Base-by-base conservation (phyloP, 1,140 invertebrate genomes). In the Camponotus pennsylvanicus region DNA sequence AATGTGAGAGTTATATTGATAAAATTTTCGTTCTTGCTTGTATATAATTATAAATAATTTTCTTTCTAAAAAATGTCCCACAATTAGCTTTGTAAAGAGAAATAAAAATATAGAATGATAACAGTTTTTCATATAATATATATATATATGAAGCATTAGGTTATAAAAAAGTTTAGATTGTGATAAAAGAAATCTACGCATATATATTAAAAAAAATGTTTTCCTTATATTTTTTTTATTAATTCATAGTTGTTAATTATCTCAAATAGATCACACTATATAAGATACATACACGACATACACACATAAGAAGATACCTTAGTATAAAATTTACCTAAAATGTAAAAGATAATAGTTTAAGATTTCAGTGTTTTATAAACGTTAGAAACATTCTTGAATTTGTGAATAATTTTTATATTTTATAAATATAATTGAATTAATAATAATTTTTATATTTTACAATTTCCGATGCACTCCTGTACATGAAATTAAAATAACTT, bases 321-420 rank as follows among this genome's bases (percentile, higher is more conserved):
- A 27, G 27, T 27, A 27, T 27, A 27, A 27, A 27, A 27, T 27
- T 27, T 0, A 27, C 1, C 27, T 59, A 61, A 75, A 79, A 63
- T 5, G 9, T 64, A 83, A 88, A 77, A 79, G 21, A 34, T 80
- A 64, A 86, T 90, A 88, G 34, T 87, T 76, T 86, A 86, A 88
- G 86, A 75, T 90, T 90, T 90, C 89, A 90, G 71, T 90, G 78
- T 76, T 49, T 52, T 75, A 45, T 21, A 49, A 49, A 1, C 1
- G 40, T 27, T 49, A 21, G 15, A 32, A 77, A 55, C 18, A 37
- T 63, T 63, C n/a, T 32, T 18, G 27, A 76, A 4, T 34, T n/a
- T 77, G 21, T 8, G 15, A 45, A 32, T 0, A 49, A 61, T 37
- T 49, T 84, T 75, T 15, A 52, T 9, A 82, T 32, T 45, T 69